Base-by-base conservation (phyloP, 2,888 invertebrate species). In the Oligia latruncula region DNA sequence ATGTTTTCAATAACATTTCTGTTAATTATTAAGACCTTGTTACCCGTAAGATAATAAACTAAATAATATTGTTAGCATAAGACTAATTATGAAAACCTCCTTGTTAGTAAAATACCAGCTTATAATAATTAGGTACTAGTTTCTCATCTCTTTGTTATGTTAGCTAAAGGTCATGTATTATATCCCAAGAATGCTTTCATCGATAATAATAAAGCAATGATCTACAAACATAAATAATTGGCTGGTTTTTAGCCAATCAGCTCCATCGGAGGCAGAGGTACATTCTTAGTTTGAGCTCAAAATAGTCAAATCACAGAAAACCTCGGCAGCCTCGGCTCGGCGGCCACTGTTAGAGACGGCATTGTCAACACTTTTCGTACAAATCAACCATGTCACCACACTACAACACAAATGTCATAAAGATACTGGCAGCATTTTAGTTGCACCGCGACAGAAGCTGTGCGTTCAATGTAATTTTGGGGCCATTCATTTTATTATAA, bases 1-100 rank as follows among this genome's bases (percentile, higher is more conserved):
- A 20, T 77, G 67, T 80, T 80, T 29, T 55, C 11, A n/a, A 73
- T 55, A 77, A 74, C 11, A 72, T 71, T 70, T 43, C 13, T 55
- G 4, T 62, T 71, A 68, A 80, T 60, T 49, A 74, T 68, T 35
- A 67, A 13, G n/a, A 62, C 3, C 66, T 15, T 71, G n/a, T 73
- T 65, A 67, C 20, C 71, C 23, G 17, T 8, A 15, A 49, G 35
- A 46, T 67, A 64, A 46, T 73, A 55, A 17, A 46, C 15, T 55
- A 13, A 71, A 78, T 71, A 71, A 71, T 52, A 29, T 67, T 66
- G 13, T 15, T 74, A 77, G 73, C 46, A 65, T 55, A 20, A 65
- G 15, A 68, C 23, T 67, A 23, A 76, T n/a, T 29, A 67, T 20
- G 20, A 40, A 23, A 74, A 77, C 17, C 74, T 66, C 17, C 1